Conservation (phyloP, 1,140 invertebrate species). For the Drosophila ambigua region DNA sequence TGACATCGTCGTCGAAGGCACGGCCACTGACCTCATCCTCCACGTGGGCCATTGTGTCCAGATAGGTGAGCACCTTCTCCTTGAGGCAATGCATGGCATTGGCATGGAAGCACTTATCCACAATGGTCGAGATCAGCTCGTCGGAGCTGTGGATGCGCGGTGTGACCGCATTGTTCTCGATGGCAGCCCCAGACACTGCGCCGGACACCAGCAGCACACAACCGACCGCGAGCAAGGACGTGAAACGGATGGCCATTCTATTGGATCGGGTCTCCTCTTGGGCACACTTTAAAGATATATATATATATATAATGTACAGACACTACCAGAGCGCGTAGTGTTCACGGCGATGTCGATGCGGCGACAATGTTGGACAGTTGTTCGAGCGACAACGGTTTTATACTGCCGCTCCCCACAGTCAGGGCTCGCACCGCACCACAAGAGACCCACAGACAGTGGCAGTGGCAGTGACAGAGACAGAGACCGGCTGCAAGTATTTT, state of each 20-base stretch:
- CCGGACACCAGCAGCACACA: constrained; percentile 79
- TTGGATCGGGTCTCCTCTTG: neutral
- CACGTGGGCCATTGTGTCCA: constrained; percentile 88
- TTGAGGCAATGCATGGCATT: constrained; percentile 89
- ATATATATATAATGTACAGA: constrained; percentile 19
- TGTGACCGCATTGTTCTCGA: constrained; percentile 85
- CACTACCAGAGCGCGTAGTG: constrained; percentile 72
- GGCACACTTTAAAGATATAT: constrained; percentile 17
- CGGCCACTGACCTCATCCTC: constrained; percentile 86
- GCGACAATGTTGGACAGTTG: constrained; percentile 83
- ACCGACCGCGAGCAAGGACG: constrained; percentile 76
- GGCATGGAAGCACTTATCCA: constrained; percentile 89
- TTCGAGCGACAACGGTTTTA: constrained; percentile 75
- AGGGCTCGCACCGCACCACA: neutral
- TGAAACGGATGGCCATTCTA: constrained; percentile 74
- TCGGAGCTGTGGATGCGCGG: constrained; percentile 86
- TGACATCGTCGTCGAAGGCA: constrained; percentile 85
- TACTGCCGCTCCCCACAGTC: constrained; percentile 77
- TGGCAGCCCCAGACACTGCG: constrained; percentile 85
- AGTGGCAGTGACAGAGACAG: neutral
- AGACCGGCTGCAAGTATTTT: constrained; percentile 46
- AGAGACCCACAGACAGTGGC: constrained; percentile 27
- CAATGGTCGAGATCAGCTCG: constrained; percentile 88
- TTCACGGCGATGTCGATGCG: constrained; percentile 76
- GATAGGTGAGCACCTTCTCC: constrained; percentile 88